These are phyloP conservation scores for Platyrinchus mystaceus DNA, from an alignment of 2,797 vertebrate genomes.

Conservation along the genomic window DNA sequence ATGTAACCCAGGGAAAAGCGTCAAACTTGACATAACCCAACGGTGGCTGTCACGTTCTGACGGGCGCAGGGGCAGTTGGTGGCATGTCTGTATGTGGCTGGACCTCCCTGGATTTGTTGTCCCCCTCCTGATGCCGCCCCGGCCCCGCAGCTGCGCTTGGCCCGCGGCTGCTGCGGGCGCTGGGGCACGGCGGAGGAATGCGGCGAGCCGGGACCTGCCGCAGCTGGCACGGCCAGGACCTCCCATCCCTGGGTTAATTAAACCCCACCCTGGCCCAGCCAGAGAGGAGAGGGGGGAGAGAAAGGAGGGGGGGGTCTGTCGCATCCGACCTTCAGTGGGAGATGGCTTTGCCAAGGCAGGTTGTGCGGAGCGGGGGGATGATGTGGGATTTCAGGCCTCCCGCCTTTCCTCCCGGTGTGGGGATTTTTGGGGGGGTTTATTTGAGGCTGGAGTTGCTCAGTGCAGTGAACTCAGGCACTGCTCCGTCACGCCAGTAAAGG, in stretches of 20 bases:
- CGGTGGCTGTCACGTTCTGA: accelerated
- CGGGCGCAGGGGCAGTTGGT: background rate
- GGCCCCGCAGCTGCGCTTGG: background rate
- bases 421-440: background rate
- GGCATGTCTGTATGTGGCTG: accelerated
- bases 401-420: background rate
- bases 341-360: background rate
- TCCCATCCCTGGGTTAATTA: background rate
- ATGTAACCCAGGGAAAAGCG: accelerated
- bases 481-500: background rate
- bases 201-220: background rate
- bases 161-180: background rate
- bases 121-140: background rate
- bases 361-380: accelerated
- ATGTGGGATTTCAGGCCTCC: background rate
- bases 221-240: background rate
- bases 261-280: background rate
- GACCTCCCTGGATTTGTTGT: accelerated
- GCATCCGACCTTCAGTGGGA: accelerated
- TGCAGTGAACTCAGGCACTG: accelerated
- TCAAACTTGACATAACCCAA: accelerated
- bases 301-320: background rate
- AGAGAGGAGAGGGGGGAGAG: background rate
- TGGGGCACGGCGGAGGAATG: constrained; percentile 23
- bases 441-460: background rate